phyloP scores from a whole-genome alignment of 1,140 invertebrate genomes.

The Pygmarrhopalites habei region DNA sequence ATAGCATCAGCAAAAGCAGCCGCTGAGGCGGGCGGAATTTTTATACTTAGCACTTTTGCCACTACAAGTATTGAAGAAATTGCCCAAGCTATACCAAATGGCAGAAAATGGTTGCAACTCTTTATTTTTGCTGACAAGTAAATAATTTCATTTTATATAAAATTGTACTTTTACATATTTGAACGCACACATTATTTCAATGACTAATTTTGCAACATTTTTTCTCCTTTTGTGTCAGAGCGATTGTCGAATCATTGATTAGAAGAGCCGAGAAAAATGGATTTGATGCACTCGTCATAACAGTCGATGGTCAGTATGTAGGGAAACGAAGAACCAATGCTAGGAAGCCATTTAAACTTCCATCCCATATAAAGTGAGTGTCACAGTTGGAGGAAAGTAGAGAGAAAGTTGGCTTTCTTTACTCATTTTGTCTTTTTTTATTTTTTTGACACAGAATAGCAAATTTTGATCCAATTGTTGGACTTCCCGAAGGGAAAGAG shows the following conservation, averaged over 20 bases:
- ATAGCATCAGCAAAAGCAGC: slow-evolving; percentile 64
- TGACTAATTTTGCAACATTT: too few species aligned
- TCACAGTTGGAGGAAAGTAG: slow-evolving; percentile 4
- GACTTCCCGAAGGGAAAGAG: not conserved
- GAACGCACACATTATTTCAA: too few species aligned
- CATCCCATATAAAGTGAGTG: slow-evolving; percentile 64
- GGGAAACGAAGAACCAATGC: slow-evolving; percentile 70
- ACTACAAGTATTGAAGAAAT: slow-evolving; percentile 51
- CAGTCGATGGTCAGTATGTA: slow-evolving; percentile 58
- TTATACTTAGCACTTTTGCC: slow-evolving; percentile 49
- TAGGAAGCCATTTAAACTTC: slow-evolving; percentile 77
- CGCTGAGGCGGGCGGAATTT: slow-evolving; percentile 42
- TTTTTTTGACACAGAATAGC: slow-evolving; percentile 6
- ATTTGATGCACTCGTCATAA: slow-evolving; percentile 46
- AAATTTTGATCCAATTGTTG: slow-evolving; percentile 7
- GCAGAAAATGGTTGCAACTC: slow-evolving; percentile 47
- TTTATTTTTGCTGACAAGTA: slow-evolving; percentile 50
- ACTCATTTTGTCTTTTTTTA: too few species aligned
- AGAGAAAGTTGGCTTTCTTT: not conserved
- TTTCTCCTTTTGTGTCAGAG: slow-evolving; percentile 45
- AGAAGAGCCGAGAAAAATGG: slow-evolving; percentile 70
- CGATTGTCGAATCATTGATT: slow-evolving; percentile 66
- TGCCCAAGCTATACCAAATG: slow-evolving; percentile 43
- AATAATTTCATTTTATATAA: too few species aligned
- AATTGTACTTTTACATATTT: too few species aligned